Percentiles rank a stretch among this genome's conserved stretches.
Conservation (phyloP, 2,113 vertebrate species). For the Zingel zingel region DNA sequence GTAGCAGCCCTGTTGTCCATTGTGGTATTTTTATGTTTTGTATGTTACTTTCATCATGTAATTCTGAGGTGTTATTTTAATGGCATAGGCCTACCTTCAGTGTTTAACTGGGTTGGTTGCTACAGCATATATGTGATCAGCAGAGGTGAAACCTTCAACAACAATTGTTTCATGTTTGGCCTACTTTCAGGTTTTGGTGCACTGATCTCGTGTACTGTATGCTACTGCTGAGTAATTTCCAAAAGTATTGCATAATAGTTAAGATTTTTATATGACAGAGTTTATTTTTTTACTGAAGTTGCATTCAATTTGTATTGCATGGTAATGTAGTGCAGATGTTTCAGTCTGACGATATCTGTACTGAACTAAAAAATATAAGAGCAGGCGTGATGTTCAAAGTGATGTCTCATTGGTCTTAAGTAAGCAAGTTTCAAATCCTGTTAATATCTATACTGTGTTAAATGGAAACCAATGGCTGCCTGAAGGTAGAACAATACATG, state of each 20-base stretch:
- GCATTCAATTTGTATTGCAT: background rate
- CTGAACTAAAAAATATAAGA: background rate
- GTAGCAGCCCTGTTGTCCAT: conserved; percentile 1
- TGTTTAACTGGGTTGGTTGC: background rate
- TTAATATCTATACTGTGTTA: conserved; percentile 5
- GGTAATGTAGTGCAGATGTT: background rate
- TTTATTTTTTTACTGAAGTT: conserved; percentile 1
- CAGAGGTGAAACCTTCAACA: background rate
- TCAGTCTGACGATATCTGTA: background rate
- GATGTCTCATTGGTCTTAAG: background rate
- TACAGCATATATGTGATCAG: background rate
- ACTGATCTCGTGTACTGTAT: conserved; percentile 5
- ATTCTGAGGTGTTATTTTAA: background rate
- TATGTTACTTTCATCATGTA: background rate
- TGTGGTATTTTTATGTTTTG: conserved; percentile 12
- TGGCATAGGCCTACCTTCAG: background rate
- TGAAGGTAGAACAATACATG: background rate
- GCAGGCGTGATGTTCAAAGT: background rate
- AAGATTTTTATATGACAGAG: conserved; percentile 19
- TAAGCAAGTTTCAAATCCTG: conserved; percentile 45
- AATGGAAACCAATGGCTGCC: background rate
- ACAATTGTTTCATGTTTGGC: background rate
- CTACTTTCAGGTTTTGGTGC: conserved; percentile 7
- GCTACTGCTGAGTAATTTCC: conserved; percentile 44
- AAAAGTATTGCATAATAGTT: background rate